Base-by-base conservation (phyloP, 2,113 vertebrate species). In the Phalacrocorax brasilianus region DNA sequence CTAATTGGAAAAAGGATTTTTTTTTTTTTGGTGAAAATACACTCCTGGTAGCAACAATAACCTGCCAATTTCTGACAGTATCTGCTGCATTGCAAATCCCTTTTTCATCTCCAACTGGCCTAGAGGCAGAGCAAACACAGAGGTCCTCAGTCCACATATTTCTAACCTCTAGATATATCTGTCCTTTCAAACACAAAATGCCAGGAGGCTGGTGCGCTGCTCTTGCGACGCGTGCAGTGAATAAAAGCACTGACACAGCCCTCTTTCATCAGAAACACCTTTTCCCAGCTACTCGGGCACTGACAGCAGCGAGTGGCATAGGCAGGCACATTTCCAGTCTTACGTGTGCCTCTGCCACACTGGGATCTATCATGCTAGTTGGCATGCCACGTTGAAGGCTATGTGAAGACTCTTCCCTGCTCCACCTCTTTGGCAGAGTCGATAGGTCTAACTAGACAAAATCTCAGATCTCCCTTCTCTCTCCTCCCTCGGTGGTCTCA, bases 201-300 rank as follows among this genome's bases (percentile, higher is more conserved):
- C 30, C 62, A 66, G 55, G 44, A 73, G 42, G 38, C 68, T 45
- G 30, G 30, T 9, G 8, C 65, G n/a, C 16, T 1, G 5, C 32
- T 24, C 0, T 3, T 30, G 61, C 13, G 70, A 63, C n/a, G 44
- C 30, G 27, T 1, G 13, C 9, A 6, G 21, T 7, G 20, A 50
- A n/a, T 38, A 59, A 40, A 79, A 85, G 56, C 67, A 67, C 33
- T 16, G 33, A 70, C 44, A 32, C 27, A 30, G 8, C 33, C n/a
- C 55, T 78, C 20, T 49, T 32, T 44, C 65, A 35, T 14, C 58
- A 42, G n/a, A 24, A 30, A 24, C 50, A 62, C 61, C 22, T 58
- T 78, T 58, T 79, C 61, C 50, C 79, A 84, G 78, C 33, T 28
- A n/a, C 32, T 42, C 40, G 5, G 32, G 53, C 27, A n/a, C 0